Conservation (phyloP, 2,113 vertebrate species). For the Irena cyanogastra region DNA sequence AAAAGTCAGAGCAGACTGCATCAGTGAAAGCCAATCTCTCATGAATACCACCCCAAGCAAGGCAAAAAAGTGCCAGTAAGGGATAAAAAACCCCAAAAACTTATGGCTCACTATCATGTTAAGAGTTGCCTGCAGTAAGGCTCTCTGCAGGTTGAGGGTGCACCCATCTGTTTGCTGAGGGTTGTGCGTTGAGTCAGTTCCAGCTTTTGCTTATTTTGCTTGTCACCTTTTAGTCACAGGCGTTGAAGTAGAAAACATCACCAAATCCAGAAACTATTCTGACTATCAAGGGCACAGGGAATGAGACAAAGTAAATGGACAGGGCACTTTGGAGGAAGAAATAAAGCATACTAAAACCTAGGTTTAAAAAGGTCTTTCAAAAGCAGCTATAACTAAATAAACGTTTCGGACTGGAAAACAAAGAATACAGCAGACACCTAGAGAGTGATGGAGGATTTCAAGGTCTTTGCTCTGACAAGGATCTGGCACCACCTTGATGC, state of each 20-base stretch:
- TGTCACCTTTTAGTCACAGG: constrained; percentile 8
- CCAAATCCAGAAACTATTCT: neutral
- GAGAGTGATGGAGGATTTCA: constrained; percentile 21
- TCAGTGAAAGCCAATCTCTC: neutral
- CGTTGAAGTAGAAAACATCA: neutral
- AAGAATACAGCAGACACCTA: constrained; percentile 30
- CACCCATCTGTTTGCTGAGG: neutral
- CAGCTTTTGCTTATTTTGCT: neutral
- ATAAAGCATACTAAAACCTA: constrained; percentile 26
- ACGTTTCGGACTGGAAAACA: constrained; percentile 25
- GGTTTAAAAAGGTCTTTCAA: constrained; percentile 40
- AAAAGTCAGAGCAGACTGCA: neutral
- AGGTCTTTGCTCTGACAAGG: constrained; percentile 58
- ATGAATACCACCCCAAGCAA: constrained; percentile 9
- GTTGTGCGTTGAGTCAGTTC: neutral
- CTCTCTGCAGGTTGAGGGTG: neutral
- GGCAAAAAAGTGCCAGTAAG: constrained; percentile 43
- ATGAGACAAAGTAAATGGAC: neutral
- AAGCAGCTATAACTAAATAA: constrained; percentile 52
- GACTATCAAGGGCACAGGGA: neutral
- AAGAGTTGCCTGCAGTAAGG: neutral
- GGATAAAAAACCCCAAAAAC: neutral
- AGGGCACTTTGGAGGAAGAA: constrained; percentile 25
- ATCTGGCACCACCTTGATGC: constrained; percentile 16
- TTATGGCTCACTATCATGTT: neutral